Evolutionary conservation across 2,113 vertebrate genomes (phyloP).

Genomic region (Seriola quinqueradiata): DNA sequence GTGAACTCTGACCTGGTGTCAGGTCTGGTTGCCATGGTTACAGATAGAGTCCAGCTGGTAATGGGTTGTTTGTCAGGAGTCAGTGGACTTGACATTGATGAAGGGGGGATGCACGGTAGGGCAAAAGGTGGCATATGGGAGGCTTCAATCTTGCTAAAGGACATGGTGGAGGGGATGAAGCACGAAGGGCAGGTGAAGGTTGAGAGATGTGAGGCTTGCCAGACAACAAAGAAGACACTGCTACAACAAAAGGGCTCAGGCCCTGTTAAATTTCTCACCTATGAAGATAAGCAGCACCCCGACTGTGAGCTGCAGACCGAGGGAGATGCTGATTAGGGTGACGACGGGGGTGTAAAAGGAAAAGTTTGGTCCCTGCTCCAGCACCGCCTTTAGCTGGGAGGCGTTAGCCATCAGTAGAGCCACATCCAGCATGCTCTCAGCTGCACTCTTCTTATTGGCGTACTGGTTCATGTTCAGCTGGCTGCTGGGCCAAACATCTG

Average conservation of each 20-base stretch:
- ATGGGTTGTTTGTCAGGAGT: conserved; percentile 64
- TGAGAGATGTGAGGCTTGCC: conserved; percentile 2
- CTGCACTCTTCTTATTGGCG: conserved; percentile 92
- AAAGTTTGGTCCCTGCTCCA: conserved; percentile 88
- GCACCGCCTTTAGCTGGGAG: conserved; percentile 91
- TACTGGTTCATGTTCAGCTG: conserved; percentile 91
- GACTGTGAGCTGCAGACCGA: conserved; percentile 89
- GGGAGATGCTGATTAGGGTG: conserved; percentile 89
- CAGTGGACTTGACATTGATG: conserved; percentile 61
- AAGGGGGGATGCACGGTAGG: conserved; percentile 13
- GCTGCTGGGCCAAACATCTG: conserved; percentile 58
- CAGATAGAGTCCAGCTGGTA: conserved; percentile 36
- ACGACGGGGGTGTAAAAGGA: conserved; percentile 87
- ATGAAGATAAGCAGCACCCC: conserved; percentile 93
- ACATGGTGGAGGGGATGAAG: conserved; percentile 10
- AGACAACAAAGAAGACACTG: conserved; percentile 12
- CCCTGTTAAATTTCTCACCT: conserved; percentile 81
- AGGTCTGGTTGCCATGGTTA: conserved; percentile 58
- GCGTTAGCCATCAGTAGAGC: conserved; percentile 94
- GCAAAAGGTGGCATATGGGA: conserved; percentile 11
- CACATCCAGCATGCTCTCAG: conserved; percentile 94
- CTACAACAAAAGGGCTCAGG: not conserved
- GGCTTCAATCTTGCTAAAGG: conserved; percentile 12
- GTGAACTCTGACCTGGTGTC: conserved; percentile 69
- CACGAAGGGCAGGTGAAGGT: conserved; percentile 12